phyloP scores from a whole-genome alignment of 1,140 invertebrate species.

The Trichonephila inaurata region DNA sequence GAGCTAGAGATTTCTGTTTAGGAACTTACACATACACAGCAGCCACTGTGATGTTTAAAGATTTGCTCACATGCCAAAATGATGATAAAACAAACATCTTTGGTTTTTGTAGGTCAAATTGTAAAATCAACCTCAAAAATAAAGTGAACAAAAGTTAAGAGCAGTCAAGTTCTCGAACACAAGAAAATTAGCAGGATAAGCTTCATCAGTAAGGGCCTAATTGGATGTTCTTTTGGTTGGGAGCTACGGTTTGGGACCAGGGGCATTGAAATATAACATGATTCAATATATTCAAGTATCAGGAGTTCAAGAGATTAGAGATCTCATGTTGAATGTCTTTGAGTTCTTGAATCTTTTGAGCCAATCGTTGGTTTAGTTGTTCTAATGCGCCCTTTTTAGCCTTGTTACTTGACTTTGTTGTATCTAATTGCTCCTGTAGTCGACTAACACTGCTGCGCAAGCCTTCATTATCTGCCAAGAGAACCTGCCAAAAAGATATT shows the following conservation, averaged over 20 bases:
- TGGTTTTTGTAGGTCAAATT: constrained; percentile 59
- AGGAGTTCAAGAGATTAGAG: constrained; percentile 83
- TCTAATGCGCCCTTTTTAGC: constrained; percentile 91
- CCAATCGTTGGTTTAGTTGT: constrained; percentile 90
- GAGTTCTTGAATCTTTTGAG: constrained; percentile 91
- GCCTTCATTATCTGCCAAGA: constrained; percentile 87
- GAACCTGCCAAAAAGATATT: constrained; percentile 50
- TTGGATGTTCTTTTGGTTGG: constrained; percentile 69
- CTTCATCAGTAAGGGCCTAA: constrained; percentile 69
- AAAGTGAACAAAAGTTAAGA: constrained; percentile 51
- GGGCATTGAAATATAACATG: constrained; percentile 54
- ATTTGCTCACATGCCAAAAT: constrained; percentile 60
- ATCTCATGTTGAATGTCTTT: constrained; percentile 92
- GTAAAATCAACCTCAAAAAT: constrained; percentile 43
- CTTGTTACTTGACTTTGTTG: constrained; percentile 90
- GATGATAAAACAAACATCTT: constrained; percentile 66
- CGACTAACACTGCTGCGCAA: constrained; percentile 87
- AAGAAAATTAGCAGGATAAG: constrained; percentile 50
- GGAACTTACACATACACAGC: constrained; percentile 70
- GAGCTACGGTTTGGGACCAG: constrained; percentile 69
- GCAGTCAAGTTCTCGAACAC: constrained; percentile 34
- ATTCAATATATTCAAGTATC: constrained; percentile 70
- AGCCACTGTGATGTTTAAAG: constrained; percentile 42
- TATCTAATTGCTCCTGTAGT: constrained; percentile 91
- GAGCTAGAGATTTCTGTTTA: constrained; percentile 53